phyloP scores from a whole-genome alignment of 2,888 invertebrate genomes.

The Pinctada fucata region DNA sequence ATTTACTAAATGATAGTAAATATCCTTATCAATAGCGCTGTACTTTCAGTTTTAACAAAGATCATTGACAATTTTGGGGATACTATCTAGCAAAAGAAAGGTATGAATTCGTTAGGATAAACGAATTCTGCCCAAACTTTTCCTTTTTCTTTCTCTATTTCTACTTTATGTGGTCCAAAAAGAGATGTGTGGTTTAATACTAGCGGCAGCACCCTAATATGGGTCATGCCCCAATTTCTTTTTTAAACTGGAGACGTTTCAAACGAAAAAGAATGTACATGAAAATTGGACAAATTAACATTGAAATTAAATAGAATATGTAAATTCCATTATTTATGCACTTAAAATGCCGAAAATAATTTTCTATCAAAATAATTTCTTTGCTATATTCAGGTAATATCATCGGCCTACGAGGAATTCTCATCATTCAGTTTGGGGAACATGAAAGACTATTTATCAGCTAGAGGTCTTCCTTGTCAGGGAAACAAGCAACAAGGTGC shows the following conservation, averaged over 20 bases:
- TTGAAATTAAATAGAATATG: no score
- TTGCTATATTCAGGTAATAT: background rate
- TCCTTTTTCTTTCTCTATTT: background rate
- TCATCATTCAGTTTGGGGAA: constrained; percentile 5
- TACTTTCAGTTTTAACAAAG: background rate
- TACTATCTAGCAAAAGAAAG: background rate
- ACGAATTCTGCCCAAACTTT: background rate
- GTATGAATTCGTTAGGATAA: constrained; percentile 4
- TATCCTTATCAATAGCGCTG: background rate
- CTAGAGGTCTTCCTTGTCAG: constrained; percentile 7
- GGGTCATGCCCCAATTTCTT: background rate
- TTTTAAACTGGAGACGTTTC: background rate
- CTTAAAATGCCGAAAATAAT: no score
- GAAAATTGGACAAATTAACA: no score
- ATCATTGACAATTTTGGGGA: background rate
- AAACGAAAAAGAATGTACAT: no score
- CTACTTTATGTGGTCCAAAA: background rate
- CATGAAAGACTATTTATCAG: constrained; percentile 9
- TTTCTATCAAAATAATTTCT: background rate
- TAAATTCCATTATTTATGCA: no score
- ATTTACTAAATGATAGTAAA: background rate
- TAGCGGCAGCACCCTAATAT: background rate
- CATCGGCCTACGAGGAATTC: constrained; percentile 17
- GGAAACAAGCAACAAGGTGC: constrained; percentile 18
- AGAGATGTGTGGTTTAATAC: background rate